phyloP scores from a whole-genome alignment of 2,888 invertebrate species.

The Cataglyphis altisquamis region DNA sequence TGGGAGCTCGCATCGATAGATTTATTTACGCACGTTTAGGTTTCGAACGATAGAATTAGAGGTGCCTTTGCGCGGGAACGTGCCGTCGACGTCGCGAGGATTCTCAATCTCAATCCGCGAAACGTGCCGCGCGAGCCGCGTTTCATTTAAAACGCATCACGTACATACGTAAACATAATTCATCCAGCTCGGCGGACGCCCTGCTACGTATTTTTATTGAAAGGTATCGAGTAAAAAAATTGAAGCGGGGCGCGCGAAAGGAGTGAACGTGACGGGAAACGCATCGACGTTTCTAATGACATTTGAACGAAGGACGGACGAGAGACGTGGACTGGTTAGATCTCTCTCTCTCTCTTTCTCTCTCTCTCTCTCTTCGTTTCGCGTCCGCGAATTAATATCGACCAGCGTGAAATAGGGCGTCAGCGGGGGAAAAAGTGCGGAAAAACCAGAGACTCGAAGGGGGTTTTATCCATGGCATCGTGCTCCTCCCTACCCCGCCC shows the following conservation, averaged over 20 bases:
- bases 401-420: slow-evolving; percentile 39
- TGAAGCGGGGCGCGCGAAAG: neutral
- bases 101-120: slow-evolving; percentile 16
- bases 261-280: neutral
- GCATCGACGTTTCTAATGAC: neutral
- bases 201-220: neutral
- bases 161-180: neutral
- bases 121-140: neutral
- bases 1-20: slow-evolving; percentile 36
- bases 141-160: neutral
- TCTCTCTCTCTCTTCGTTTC: neutral
- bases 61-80: slow-evolving; percentile 24
- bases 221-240: neutral
- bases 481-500: slow-evolving; percentile 3
- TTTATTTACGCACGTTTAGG: slow-evolving; percentile 49
- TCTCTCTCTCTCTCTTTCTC: neutral
- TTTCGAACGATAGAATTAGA: slow-evolving; percentile 45
- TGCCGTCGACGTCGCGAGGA: slow-evolving; percentile 1
- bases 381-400: slow-evolving; percentile 46
- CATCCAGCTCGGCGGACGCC: neutral
- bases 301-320: slow-evolving; percentile 32
- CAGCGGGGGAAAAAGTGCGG: slow-evolving; percentile 30
- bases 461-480: slow-evolving; percentile 38
- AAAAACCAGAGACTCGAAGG: slow-evolving; percentile 21
- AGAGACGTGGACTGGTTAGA: slow-evolving; percentile 5